Evolutionary conservation across 1,140 invertebrate genomes (phyloP).

Genomic region (Pogonomyrmex californicus): DNA sequence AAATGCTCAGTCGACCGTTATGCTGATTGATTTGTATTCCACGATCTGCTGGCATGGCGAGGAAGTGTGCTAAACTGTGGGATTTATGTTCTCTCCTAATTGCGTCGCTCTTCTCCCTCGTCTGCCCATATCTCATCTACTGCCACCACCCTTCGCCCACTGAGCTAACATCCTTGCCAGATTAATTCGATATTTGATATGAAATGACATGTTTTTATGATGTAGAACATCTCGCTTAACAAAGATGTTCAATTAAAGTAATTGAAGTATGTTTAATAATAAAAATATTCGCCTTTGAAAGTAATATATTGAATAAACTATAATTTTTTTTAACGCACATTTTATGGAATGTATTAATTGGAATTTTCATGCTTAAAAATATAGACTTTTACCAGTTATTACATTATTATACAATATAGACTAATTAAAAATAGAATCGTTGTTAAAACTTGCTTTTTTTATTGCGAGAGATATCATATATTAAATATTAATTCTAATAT

Average conservation of each 20-base stretch:
- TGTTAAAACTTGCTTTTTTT: background rate
- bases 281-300: background rate
- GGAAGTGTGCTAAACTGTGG: conserved; percentile 85
- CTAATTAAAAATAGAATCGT: background rate
- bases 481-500: no score
- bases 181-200: conserved; percentile 48
- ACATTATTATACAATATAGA: background rate
- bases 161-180: conserved; percentile 42
- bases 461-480: background rate
- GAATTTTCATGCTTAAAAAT: background rate
- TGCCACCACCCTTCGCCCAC: conserved; percentile 25
- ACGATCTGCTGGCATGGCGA: conserved; percentile 81
- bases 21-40: conserved; percentile 87
- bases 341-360: background rate
- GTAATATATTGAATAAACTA: background rate
- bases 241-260: conserved; percentile 51
- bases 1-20: conserved; percentile 86
- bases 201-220: conserved; percentile 41
- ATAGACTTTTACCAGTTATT: background rate
- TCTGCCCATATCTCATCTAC: conserved; percentile 29
- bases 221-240: background rate
- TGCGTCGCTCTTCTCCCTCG: conserved; percentile 72
- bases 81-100: conserved; percentile 87
- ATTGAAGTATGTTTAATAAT: conserved; percentile 26
- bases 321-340: background rate